Base-by-base conservation (phyloP, 1,140 invertebrate species). In the Episyrphus balteatus region DNA sequence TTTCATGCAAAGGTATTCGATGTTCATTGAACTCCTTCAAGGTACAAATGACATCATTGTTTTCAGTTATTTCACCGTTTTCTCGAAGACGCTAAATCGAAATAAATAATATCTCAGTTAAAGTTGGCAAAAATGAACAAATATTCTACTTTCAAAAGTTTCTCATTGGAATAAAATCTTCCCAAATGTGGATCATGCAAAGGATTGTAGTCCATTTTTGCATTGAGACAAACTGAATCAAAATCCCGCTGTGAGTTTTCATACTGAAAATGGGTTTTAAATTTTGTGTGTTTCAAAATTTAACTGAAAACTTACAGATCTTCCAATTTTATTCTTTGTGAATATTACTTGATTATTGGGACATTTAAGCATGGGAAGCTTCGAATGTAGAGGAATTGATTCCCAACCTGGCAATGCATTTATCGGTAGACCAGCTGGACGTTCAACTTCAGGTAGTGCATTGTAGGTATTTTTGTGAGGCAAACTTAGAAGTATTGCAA, bases 361-460 rank as follows among this genome's bases (percentile, higher is more conserved):
- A 49, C 58, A 66, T 39, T 65, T 62, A 2, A 65, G 54, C 64
- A 67, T 65, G 14, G 65, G 62, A 18, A 67, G 50, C 37, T 67
- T 67, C 47, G 52, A 55, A 46, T 62, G 58, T 0, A 67, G 50
- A 7, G 63, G 63, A 36, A 66, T 64, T 5, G 55, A 43, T 21
- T 66, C 63, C 63, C 63, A 66, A 3, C 63, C 63, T 0, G 63
- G 63, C 17, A 66, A 49, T 51, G 61, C 64, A 38, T 66, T 66
- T 2, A 66, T 59, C 0, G 63, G 63, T 18, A 66, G 47, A 2
- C 63, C 63, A 12, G 59, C 52, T 40, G 42, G 42, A 9, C 42
- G 17, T 3, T 13, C 17, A n/a, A 43, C 42, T 26, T 26, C 8
- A 8, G 21, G 21, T 8, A 26, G 8, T 5, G 21, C 21, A 26